A percentile compares a stretch with the other conserved stretches of the same genome.
These are phyloP conservation scores for Nomada fabriciana DNA, from an alignment of 2,888 invertebrate species.

Conservation along the genomic window DNA sequence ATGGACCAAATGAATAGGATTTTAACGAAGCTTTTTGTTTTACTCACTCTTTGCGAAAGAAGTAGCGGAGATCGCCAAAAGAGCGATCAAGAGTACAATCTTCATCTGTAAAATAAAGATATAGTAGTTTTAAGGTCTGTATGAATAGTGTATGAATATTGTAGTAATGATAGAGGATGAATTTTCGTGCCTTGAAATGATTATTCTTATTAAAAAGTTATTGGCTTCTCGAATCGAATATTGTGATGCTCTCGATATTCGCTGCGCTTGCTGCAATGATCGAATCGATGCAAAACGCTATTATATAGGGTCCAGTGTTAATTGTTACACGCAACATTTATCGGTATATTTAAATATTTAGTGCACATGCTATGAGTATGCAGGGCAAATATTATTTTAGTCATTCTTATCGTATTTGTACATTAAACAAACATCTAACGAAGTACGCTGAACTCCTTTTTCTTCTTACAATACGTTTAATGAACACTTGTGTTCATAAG, in stretches of 20 bases:
- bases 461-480: too few relatives aligned
- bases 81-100: background rate
- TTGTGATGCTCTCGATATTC: too few relatives aligned
- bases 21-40: background rate
- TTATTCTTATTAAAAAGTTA: too few relatives aligned
- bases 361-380: background rate
- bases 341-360: background rate
- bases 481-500: too few relatives aligned
- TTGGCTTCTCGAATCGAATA: too few relatives aligned
- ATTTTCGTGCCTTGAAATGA: too few relatives aligned
- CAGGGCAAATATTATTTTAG: conserved; percentile 1
- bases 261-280: too few relatives aligned
- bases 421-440: background rate
- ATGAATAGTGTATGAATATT: too few relatives aligned
- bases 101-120: conserved; percentile 6
- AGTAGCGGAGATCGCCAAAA: conserved; percentile 7
- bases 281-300: too few relatives aligned
- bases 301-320: too few relatives aligned
- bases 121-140: background rate
- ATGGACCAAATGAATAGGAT: background rate
- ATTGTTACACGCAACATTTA: background rate
- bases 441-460: too few relatives aligned
- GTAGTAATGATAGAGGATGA: too few relatives aligned
- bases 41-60: background rate
- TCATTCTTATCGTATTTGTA: background rate